Base-by-base conservation (phyloP, 1,140 invertebrate species). In the Dendroctonus ponderosae region DNA sequence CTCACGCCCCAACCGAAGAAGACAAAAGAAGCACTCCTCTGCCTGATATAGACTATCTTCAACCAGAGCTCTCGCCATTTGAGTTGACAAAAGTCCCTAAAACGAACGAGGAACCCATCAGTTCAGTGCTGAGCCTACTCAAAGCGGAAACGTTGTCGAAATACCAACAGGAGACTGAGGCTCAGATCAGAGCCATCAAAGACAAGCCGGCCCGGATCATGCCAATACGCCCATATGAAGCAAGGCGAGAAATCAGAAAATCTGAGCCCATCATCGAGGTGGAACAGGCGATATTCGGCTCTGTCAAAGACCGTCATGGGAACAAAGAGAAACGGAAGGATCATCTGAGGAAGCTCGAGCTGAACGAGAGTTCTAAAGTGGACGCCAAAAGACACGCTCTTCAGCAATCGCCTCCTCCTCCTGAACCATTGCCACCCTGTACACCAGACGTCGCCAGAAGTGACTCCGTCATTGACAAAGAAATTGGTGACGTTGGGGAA, bases 211-310 rank as follows among this genome's bases (percentile, higher is more conserved):
- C 26, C 11, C 26, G 39, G 7, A 58, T 48, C 7, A 49, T 38
- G 5, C 44, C 26, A 26, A 26, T 26, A 26, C 26, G 1, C 26
- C 1, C 3, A 26, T 26, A 26, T 26, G 15, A 41, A 41, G 39
- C 11, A 51, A 51, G 8, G 11, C 15, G 26, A 56, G n/a, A 46
- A 12, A 26, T 26, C 43, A 9, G 4, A 4, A 46, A 46, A 46
- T 2, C 12, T 46, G 43, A 46, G 12, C 43, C 8, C 5, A 40
- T 14, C 8, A 56, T 56, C n/a, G 74, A 77, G 42, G 48, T 79
- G 8, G 78, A 79, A 72, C 72, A 77, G 65, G 74, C 69, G 1
- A 78, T 79, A 48, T 79, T 79, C 66, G 78, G 78, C 14, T 79
- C 78, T 0, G 77, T 79, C 1, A 78, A 79, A 74, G 71, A 77